These are phyloP conservation scores for Nemapogon koenigi DNA, from an alignment of 2,888 invertebrate species.

Conservation along the genomic window DNA sequence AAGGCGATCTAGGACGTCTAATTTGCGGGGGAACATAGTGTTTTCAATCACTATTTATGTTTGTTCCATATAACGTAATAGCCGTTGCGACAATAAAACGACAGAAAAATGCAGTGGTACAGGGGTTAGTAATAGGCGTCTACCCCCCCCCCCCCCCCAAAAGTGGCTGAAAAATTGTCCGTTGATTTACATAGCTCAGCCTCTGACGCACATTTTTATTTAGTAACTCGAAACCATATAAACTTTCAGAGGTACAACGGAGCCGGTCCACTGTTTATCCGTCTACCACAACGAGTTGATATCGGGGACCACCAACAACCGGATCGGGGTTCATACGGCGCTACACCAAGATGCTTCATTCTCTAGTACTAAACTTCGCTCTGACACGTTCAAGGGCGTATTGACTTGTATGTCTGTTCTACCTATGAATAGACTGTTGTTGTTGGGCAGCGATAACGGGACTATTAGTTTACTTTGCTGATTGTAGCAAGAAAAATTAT, in stretches of 20 bases:
- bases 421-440: constrained; percentile 86
- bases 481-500: constrained; percentile 20
- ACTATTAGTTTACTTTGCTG: constrained; percentile 82
- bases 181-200: no score
- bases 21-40: no score
- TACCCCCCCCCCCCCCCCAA: no score
- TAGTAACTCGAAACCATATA: no score
- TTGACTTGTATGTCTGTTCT: constrained; percentile 89
- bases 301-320: constrained; percentile 91
- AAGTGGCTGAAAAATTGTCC: no score
- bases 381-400: constrained; percentile 90
- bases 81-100: no score
- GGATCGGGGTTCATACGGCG: constrained; percentile 85
- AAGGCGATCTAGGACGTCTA: no score
- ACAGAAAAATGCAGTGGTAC: no score
- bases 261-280: constrained; percentile 90
- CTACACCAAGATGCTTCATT: constrained; percentile 76
- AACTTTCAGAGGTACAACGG: constrained; percentile 78
- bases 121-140: no score
- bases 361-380: constrained; percentile 83
- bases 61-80: no score
- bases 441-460: constrained; percentile 94
- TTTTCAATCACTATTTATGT: no score
- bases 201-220: no score
- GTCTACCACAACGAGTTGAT: constrained; percentile 83